Conservation (phyloP, 1,140 invertebrate genomes). For the Eumeta japonica region DNA sequence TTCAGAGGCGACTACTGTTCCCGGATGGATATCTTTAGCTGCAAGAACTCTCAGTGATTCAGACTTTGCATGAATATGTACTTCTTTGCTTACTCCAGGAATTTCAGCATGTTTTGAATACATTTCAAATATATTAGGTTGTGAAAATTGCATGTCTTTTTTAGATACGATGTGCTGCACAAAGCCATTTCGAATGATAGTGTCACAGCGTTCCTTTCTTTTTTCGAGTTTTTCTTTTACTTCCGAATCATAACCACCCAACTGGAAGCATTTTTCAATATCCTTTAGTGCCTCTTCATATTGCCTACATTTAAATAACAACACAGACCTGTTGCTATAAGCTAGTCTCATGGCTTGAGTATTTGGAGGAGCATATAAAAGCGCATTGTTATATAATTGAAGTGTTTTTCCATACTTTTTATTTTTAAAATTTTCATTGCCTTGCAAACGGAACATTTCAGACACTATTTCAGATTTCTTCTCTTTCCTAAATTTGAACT, state of each 20-base stretch:
- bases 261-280: conserved; percentile 13
- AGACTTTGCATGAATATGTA: too few relatives aligned
- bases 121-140: conserved; percentile 2
- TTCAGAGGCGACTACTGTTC: too few relatives aligned
- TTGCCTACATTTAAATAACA: conserved; percentile 7
- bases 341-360: conserved; percentile 17
- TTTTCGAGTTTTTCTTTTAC: conserved; percentile 8
- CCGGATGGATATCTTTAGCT: too few relatives aligned
- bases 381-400: conserved; percentile 17
- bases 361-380: conserved; percentile 16
- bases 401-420: conserved; percentile 9
- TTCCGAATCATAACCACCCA: conserved; percentile 11
- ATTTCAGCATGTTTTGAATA: conserved; percentile 12
- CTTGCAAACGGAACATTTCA: conserved; percentile 9
- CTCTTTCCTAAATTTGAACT: too few relatives aligned
- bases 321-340: too few relatives aligned
- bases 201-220: not conserved
- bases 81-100: conserved; percentile 10
- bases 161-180: not conserved
- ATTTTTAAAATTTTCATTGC: conserved; percentile 11
- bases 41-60: too few relatives aligned
- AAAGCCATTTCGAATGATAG: not conserved
- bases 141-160: not conserved
- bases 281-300: conserved; percentile 14
- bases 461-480: conserved; percentile 9